These are phyloP conservation scores for Protobothrops flavoviridis DNA, from an alignment of 2,113 vertebrate genomes.

Conservation along the genomic window DNA sequence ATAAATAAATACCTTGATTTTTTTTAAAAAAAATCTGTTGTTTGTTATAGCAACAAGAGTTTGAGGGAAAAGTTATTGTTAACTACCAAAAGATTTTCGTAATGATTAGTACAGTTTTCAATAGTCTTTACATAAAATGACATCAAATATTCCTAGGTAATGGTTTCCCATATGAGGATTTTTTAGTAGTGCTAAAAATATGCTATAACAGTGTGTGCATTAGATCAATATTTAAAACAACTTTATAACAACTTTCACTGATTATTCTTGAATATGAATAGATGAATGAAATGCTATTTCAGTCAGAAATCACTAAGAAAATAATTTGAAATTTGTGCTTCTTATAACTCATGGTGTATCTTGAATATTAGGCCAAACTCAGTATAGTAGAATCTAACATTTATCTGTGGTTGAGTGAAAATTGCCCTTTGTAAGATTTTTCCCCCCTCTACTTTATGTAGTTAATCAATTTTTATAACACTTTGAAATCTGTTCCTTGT, in stretches of 20 bases:
- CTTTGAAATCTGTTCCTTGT: neutral
- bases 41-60: neutral
- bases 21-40: neutral
- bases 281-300: conserved; percentile 12
- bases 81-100: neutral
- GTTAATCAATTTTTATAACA: neutral
- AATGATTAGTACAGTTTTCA: neutral
- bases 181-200: neutral
- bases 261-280: conserved; percentile 29
- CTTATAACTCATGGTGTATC: neutral
- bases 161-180: neutral
- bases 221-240: conserved; percentile 20
- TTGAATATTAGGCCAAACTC: neutral
- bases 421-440: neutral
- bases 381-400: neutral
- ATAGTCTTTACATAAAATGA: conserved; percentile 25
- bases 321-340: neutral
- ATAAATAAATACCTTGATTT: neutral
- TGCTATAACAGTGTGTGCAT: neutral
- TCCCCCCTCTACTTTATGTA: neutral
- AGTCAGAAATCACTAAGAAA: neutral
- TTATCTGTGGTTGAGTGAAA: neutral
- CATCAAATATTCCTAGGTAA: conserved; percentile 29
- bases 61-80: neutral
- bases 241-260: conserved; percentile 18